phyloP scores from a whole-genome alignment of 2,113 vertebrate genomes.

The Carlito syrichta region DNA sequence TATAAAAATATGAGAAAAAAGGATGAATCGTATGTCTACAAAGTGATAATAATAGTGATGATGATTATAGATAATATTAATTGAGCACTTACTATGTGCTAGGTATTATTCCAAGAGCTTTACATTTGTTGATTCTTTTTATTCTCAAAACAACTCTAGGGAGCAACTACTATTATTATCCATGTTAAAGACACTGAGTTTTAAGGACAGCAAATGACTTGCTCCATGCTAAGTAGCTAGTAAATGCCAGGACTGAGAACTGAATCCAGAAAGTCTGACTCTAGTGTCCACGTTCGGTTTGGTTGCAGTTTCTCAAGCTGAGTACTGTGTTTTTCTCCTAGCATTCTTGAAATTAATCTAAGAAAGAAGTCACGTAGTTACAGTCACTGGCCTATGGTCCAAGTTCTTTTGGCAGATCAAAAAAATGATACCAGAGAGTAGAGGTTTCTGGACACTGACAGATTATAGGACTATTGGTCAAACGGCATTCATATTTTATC shows the following conservation, averaged over 20 bases:
- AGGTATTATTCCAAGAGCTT: background rate
- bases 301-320: background rate
- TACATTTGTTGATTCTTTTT: background rate
- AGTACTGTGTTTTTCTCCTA: background rate
- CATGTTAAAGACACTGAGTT: background rate
- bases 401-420: background rate
- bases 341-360: background rate
- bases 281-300: background rate
- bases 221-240: background rate
- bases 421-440: background rate
- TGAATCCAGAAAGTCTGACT: background rate
- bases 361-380: background rate
- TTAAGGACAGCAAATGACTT: background rate
- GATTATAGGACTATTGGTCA: background rate
- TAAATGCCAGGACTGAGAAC: background rate
- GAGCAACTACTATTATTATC: background rate
- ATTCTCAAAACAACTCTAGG: background rate
- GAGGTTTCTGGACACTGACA: background rate
- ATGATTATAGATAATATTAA: background rate
- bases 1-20: too few relatives aligned
- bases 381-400: background rate
- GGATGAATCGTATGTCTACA: slow-evolving; percentile 7
- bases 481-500: background rate
- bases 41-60: background rate
- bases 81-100: background rate